phyloP scores from a whole-genome alignment of 2,888 invertebrate genomes.

The Acronicta leporina region DNA sequence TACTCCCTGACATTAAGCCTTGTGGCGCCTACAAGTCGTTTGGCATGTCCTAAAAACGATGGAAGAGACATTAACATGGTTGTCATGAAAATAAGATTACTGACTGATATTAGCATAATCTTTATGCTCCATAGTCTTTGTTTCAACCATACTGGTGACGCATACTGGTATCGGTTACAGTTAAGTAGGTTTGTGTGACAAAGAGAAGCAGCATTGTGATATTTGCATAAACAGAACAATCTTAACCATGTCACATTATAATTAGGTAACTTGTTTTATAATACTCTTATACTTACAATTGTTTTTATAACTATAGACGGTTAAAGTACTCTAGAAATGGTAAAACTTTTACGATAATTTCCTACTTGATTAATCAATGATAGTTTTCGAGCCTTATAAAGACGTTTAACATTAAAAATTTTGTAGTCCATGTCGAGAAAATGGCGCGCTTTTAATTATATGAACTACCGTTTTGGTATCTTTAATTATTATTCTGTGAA shows the following conservation, averaged over 20 bases:
- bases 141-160: constrained; percentile 27
- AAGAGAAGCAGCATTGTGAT: constrained; percentile 47
- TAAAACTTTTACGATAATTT: constrained; percentile 35
- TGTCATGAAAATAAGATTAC: constrained; percentile 38
- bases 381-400: constrained; percentile 27
- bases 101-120: constrained; percentile 39
- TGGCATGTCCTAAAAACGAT: constrained; percentile 37
- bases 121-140: constrained; percentile 35
- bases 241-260: constrained; percentile 34
- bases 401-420: constrained; percentile 11
- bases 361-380: constrained; percentile 43
- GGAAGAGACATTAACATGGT: constrained; percentile 23
- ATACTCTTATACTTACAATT: constrained; percentile 28
- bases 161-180: constrained; percentile 42
- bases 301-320: constrained; percentile 23
- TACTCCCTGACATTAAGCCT: constrained; percentile 26
- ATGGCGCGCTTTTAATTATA: constrained; percentile 15
- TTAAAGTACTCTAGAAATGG: constrained; percentile 29
- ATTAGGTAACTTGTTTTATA: constrained; percentile 40
- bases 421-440: constrained; percentile 8
- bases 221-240: constrained; percentile 46
- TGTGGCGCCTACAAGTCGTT: constrained; percentile 29
- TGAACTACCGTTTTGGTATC: constrained; percentile 7
- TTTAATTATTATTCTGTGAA: constrained; percentile 3
- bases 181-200: constrained; percentile 47